Evolutionary conservation across 2,888 invertebrate species (phyloP).

Genomic region (Troides oblongomaculatus): DNA sequence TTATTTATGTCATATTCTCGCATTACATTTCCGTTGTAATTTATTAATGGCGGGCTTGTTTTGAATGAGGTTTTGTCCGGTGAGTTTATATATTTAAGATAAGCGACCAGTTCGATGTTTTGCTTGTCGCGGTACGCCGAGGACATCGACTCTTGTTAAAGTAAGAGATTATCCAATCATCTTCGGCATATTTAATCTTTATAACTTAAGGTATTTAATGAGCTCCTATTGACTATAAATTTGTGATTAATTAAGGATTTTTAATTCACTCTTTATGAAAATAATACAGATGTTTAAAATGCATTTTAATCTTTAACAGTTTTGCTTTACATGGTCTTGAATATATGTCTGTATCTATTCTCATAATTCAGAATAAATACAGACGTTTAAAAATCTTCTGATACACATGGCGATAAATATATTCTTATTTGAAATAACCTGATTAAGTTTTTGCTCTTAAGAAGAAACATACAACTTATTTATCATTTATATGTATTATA

Average conservation of each 20-base stretch:
- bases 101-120: slow-evolving; percentile 31
- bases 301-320: not conserved
- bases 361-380: no score
- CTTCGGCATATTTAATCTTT: slow-evolving; percentile 18
- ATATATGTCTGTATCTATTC: no score
- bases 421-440: no score
- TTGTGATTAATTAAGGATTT: slow-evolving; percentile 32
- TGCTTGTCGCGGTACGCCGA: slow-evolving; percentile 13
- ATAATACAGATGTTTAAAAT: not conserved
- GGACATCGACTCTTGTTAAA: slow-evolving; percentile 12
- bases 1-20: slow-evolving; percentile 63
- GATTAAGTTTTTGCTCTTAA: no score
- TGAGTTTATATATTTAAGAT: slow-evolving; percentile 43
- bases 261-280: not conserved
- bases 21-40: slow-evolving; percentile 45
- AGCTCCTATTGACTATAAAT: slow-evolving; percentile 10
- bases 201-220: slow-evolving; percentile 8
- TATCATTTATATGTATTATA: no score
- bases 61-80: slow-evolving; percentile 46
- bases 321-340: not conserved
- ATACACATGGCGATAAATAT: no score
- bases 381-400: no score
- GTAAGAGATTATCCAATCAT: slow-evolving; percentile 29
- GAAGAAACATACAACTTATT: no score
- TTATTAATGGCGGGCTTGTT: slow-evolving; percentile 44